Base-by-base conservation (phyloP, 2,797 vertebrate genomes). In the Prunella strophiata region DNA sequence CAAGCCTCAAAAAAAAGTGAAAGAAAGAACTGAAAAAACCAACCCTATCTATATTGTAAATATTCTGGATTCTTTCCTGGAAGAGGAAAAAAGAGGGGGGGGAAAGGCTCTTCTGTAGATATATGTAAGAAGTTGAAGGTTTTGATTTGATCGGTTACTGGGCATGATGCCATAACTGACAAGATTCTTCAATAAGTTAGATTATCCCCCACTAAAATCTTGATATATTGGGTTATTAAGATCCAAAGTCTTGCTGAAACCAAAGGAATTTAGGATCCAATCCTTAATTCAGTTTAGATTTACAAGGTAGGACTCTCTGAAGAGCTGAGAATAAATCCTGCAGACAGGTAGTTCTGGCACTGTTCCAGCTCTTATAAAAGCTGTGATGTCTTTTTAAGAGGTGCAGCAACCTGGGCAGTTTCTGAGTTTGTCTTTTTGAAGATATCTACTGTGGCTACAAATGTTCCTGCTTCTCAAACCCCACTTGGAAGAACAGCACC, bases 231-330 rank as follows among this genome's bases (percentile, higher is more conserved):
- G 14, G 30, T 74, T 86, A 78, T 84, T 93, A 84, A 84, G 76
- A 81, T 45, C 47, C 29, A 79, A 51, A 88, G 58, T 57, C 88
- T 94, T 75, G 76, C 78, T 77, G 70, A 94, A 96, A 93, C 61
- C 32, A 84, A 84, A 94, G 55, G 83, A 94, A 96, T 94, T 90
- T 66, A 90, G 88, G 62, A 91, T 85, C 17, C 34, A 89, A 74
- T 57, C 71, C 93, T 92, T 88, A 91, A 82, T 59, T 88, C 66
- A 70, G 55, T 91, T 93, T 82, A 93, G 90, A 90, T 95, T 93
- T 96, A 92, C 86, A 95, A 71, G 71, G 63, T n/a, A 90, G 48
- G 43, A 34, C 59, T 80, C 65, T 71, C 68, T 71, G 30, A 30
- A 88, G 47, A 93, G 59, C 71, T 63, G 26, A 63, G 59, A 63